Percentiles rank a stretch among this genome's conserved stretches.
These are phyloP conservation scores for Heteromormyrus szaboi DNA, from an alignment of 2,797 vertebrate species.

Conservation along the genomic window DNA sequence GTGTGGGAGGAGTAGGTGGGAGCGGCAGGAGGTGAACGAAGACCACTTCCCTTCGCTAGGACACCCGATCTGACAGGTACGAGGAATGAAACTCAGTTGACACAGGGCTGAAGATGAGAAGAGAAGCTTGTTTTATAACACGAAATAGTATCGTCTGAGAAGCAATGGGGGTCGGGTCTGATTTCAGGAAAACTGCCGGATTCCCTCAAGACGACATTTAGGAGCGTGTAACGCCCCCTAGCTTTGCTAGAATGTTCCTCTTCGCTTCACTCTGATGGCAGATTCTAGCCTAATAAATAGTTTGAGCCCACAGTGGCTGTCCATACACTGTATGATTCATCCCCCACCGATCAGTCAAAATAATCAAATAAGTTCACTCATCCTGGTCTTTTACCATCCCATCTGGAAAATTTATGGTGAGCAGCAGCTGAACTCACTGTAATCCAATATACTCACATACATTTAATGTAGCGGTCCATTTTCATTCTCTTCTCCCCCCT, in stretches of 20 bases:
- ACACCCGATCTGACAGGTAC: neutral
- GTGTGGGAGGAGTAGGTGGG: constrained; percentile 49
- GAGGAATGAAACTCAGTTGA: neutral
- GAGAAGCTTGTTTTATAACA: neutral
- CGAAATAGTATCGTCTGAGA: neutral
- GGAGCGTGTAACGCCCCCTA: neutral
- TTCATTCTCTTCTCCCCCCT: constrained; percentile 44
- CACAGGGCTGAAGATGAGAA: neutral
- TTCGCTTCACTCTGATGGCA: neutral
- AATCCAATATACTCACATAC: constrained; percentile 48
- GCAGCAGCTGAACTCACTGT: constrained; percentile 43
- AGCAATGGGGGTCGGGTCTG: neutral
- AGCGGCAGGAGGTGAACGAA: neutral
- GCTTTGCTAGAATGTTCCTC: neutral
- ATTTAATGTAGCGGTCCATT: constrained; percentile 50
- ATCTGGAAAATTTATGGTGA: constrained; percentile 46
- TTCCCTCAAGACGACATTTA: neutral
- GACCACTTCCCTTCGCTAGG: neutral
- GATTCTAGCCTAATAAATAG: constrained; percentile 15
- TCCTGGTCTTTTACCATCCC: constrained; percentile 39
- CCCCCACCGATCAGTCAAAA: constrained; percentile 47
- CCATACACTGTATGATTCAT: constrained; percentile 43
- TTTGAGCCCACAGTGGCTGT: constrained; percentile 42
- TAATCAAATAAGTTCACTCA: constrained; percentile 48
- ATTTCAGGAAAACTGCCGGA: neutral